These are phyloP conservation scores for Hermaeophaga mercurialis DNA, from an alignment of 2,888 invertebrate genomes.

Conservation along the genomic window DNA sequence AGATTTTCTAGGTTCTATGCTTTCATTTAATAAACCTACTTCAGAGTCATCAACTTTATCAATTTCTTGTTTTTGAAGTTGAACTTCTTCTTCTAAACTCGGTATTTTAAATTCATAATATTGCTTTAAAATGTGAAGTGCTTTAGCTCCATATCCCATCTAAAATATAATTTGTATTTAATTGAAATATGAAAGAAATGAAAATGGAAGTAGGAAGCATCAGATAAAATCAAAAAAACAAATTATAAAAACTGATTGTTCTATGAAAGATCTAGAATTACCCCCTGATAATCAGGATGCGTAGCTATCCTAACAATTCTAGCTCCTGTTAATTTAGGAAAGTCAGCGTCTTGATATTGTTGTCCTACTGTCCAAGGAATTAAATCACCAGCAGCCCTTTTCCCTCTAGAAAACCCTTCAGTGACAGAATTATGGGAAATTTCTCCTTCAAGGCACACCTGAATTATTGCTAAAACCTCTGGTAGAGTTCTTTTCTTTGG, in stretches of 20 bases:
- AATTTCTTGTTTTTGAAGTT: constrained; percentile 54
- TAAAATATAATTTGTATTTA: constrained; percentile 55
- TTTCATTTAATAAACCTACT: constrained; percentile 72
- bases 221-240: too few species aligned
- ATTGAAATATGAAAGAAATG: too few species aligned
- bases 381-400: constrained; percentile 92
- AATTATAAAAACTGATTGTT: too few species aligned
- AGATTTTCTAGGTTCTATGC: constrained; percentile 75
- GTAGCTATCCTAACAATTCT: constrained; percentile 96
- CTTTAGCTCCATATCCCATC: constrained; percentile 97
- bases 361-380: constrained; percentile 99
- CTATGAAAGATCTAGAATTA: too few species aligned
- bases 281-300: constrained; percentile 94
- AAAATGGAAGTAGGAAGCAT: too few species aligned
- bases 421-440: constrained; percentile 73
- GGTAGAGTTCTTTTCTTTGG: constrained; percentile 75
- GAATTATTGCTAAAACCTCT: constrained; percentile 91
- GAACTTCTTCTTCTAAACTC: constrained; percentile 66
- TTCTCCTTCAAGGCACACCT: constrained; percentile 76
- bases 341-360: constrained; percentile 93
- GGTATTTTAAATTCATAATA: constrained; percentile 87
- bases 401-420: constrained; percentile 82
- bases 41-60: constrained; percentile 63
- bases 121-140: constrained; percentile 80
- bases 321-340: constrained; percentile 87